Base-by-base conservation (phyloP, 2,113 vertebrate species). In the Oxyruncus cristatus region DNA sequence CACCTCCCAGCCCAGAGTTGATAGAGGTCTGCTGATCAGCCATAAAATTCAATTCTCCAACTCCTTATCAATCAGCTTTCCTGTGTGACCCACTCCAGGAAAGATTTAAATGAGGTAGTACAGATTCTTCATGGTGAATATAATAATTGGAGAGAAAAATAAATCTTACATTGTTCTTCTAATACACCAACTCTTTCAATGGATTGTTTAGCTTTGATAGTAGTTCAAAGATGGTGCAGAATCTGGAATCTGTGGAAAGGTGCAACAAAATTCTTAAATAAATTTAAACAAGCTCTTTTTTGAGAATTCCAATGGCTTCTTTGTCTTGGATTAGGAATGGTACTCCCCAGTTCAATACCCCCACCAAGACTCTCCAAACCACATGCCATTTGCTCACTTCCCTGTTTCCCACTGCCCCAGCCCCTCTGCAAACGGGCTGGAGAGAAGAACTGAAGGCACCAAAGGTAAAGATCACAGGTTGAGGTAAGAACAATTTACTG, bases 21-120 rank as follows among this genome's bases (percentile, higher is more conserved):
- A 96, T 94, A 71, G 91, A 84, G 79, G 47, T 95, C 93, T 93
- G 49, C 24, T 93, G 53, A 91, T 96, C 76, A 88, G 81, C 47
- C 5, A 3, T 85, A 52, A 83, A 80, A 58, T 95, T 92, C 77
- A 94, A 23, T 55, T 65, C 27, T 94, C 82, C 92, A 65, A 84
- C 72, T 94, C 58, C 74, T 95, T 96, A 94, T 89, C 88, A 82
- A 76, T 95, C 96, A 92, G 59, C 35, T 91, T 96, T 61, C 20
- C 37, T 52, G 21, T 70, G 61, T 75, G 61, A 96, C 39, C 71
- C 68, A 53, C 71, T 82, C 95, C 85, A 96, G 63, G 30, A 32
- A 93, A 95, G 83, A 95, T 90, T 97, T 96, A 97, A 91, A 89
- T 27, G 12, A 71, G 39, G 9, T 37, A 68, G 49, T 77, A 15